phyloP scores from a whole-genome alignment of 2,113 vertebrate genomes.

The Gopherus evgoodei region DNA sequence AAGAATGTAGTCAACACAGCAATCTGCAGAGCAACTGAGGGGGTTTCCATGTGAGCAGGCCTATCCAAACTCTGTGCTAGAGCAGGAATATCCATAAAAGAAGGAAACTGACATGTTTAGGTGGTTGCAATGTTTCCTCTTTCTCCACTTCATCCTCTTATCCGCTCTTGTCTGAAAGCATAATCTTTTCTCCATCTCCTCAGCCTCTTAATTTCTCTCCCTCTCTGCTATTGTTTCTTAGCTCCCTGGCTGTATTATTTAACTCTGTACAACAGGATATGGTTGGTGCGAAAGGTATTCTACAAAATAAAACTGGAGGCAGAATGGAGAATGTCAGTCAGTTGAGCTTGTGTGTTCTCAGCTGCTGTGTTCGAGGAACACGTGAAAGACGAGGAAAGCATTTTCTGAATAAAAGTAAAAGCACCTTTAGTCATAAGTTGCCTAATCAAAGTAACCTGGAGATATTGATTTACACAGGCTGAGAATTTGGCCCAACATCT shows the following conservation, averaged over 20 bases:
- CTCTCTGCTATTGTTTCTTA: not conserved
- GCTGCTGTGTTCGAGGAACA: not conserved
- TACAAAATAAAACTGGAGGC: not conserved
- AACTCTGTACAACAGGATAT: not conserved
- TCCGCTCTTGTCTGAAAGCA: not conserved
- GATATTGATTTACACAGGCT: not conserved
- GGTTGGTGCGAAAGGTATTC: not conserved
- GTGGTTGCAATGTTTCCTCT: not conserved
- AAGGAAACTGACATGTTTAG: not conserved
- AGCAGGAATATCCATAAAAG: not conserved
- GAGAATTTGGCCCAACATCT: not conserved
- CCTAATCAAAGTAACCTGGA: not conserved
- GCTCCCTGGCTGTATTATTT: not conserved
- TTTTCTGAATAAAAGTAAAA: not conserved
- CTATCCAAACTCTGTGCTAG: fast-evolving
- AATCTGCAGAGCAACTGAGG: fast-evolving
- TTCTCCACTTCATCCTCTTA: not conserved
- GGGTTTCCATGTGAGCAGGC: fast-evolving
- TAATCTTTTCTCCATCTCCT: not conserved
- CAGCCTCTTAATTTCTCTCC: not conserved
- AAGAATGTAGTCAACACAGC: fast-evolving
- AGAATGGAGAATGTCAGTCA: not conserved
- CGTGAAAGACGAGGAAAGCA: not conserved
- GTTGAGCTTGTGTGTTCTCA: not conserved
- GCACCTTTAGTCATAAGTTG: not conserved